Conservation (phyloP, 2,113 vertebrate genomes). For the Myrmecophaga tridactyla region DNA sequence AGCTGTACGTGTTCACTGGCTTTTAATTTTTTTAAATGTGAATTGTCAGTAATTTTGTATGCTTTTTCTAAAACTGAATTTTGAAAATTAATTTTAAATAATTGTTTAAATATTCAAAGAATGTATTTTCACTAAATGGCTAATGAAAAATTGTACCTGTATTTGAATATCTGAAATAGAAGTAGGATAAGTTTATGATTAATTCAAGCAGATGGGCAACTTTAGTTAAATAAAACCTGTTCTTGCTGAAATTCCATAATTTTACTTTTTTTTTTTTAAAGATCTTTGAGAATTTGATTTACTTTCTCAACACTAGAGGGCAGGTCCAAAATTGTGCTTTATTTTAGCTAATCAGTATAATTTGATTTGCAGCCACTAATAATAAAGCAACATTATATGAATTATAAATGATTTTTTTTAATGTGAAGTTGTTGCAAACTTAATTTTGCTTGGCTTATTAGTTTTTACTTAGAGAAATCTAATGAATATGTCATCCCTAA, state of each 20-base stretch:
- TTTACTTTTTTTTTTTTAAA: constrained; percentile 49
- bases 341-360: constrained; percentile 77
- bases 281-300: constrained; percentile 78
- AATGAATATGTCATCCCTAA: background rate
- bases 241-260: constrained; percentile 43
- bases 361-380: constrained; percentile 76
- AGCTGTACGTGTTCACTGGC: background rate
- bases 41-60: constrained; percentile 17
- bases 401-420: constrained; percentile 54
- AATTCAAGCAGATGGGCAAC: constrained; percentile 1
- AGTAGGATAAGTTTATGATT: background rate
- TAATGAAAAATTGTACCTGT: background rate
- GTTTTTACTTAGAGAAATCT: constrained; percentile 34
- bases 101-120: constrained; percentile 55
- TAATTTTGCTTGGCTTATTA: constrained; percentile 48
- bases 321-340: constrained; percentile 85
- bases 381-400: constrained; percentile 61
- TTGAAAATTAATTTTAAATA: constrained; percentile 16
- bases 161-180: constrained; percentile 40
- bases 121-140: constrained; percentile 10
- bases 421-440: constrained; percentile 31
- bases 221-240: constrained; percentile 59
- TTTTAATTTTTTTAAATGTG: constrained; percentile 13
- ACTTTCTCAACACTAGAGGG: constrained; percentile 90
- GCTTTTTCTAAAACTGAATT: constrained; percentile 38